phyloP scores from a whole-genome alignment of 2,888 invertebrate genomes.

The Caenorhabditis uteleia region DNA sequence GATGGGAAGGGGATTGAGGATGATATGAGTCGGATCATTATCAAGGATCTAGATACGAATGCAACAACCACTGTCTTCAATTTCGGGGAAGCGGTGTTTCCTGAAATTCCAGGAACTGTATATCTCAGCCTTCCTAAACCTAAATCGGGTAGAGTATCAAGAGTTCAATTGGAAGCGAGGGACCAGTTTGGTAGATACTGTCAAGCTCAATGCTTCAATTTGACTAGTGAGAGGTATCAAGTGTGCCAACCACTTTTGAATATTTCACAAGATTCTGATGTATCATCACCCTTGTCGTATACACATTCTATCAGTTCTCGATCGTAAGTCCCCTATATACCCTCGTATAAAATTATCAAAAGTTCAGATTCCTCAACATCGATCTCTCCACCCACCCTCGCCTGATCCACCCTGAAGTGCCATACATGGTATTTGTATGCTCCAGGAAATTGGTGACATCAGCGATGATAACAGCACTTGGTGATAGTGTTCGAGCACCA shows the following conservation, averaged over 20 bases:
- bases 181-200: constrained; percentile 67
- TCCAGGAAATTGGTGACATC: constrained; percentile 56
- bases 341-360: no score
- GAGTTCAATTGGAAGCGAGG: constrained; percentile 59
- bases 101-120: constrained; percentile 60
- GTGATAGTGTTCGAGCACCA: constrained; percentile 44
- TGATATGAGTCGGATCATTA: constrained; percentile 23
- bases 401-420: constrained; percentile 46
- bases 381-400: constrained; percentile 63
- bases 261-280: constrained; percentile 49
- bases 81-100: constrained; percentile 32
- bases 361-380: constrained; percentile 50
- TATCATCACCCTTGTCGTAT: constrained; percentile 41
- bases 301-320: constrained; percentile 48
- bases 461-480: constrained; percentile 45
- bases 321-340: constrained; percentile 17
- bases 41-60: constrained; percentile 30
- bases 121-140: constrained; percentile 65
- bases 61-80: constrained; percentile 16
- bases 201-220: constrained; percentile 65
- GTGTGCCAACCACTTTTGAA: constrained; percentile 60
- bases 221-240: constrained; percentile 63
- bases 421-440: constrained; percentile 65
- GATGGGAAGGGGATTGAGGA: constrained; percentile 43
- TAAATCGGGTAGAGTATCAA: constrained; percentile 36